Base-by-base conservation (phyloP, 2,797 vertebrate species). In the Heliangelus exortis region DNA sequence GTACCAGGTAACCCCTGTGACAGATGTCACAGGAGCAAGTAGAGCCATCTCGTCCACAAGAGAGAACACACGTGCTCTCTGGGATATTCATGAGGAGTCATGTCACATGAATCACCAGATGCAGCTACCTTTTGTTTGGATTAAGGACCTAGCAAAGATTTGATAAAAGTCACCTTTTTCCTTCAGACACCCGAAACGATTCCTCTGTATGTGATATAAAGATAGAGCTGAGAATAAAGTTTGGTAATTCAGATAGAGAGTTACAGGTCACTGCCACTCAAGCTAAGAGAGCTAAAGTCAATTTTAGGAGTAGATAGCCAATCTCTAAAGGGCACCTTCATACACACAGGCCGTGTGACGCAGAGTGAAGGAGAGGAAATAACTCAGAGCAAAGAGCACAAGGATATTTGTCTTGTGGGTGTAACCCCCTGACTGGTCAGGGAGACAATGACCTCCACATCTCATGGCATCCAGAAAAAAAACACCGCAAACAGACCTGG, bases 231-330 rank as follows among this genome's bases (percentile, higher is more conserved):
- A 36, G 80, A 84, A 78, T 90, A 93, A 85, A 89, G 65, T 91
- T 86, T 47, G 50, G 62, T 68, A 83, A 74, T 91, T 90, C 92
- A 88, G 79, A 83, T 76, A 53, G n/a, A 91, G 55, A 93, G 90
- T 87, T 84, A 94, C 67, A 93, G 91, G 92, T 86, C 91, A 92
- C 80, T 91, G 85, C 71, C 91, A 87, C 71, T 90, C 85, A 86
- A 73, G 45, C 53, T 88, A 15, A 69, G 69, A 80, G n/a, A 16
- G n/a, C 67, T 81, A 34, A 86, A 93, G 89, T 88, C 77, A 94
- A 82, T 91, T 89, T 94, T 86, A 67, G 76, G 78, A 81, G 77
- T n/a, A 89, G 95, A 90, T 34, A 89, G 78, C 48, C 57, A 43
- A 16, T 84, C 89, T 92, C 71, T 65, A 62, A 61, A 95, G 83